Evolutionary conservation across 2,797 vertebrate genomes (phyloP).

Genomic region (Emydoidea blandingii): DNA sequence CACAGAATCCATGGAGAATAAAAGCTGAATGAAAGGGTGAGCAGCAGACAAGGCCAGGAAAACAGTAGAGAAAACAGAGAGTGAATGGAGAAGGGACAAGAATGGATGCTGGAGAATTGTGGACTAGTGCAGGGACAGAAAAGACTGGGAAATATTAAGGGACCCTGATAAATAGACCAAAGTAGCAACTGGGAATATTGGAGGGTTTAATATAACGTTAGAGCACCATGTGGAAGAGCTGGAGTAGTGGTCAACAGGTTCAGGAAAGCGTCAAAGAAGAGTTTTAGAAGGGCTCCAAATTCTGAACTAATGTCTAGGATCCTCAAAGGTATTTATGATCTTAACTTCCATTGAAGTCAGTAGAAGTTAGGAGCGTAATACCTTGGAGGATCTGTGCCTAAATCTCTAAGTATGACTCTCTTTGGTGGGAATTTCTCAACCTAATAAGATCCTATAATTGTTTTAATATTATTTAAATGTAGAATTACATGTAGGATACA

Average conservation of each 20-base stretch:
- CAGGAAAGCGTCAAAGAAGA: accelerated
- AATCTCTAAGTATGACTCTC: neutral
- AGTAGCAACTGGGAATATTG: neutral
- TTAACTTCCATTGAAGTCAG: neutral
- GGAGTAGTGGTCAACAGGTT: neutral
- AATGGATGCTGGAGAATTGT: neutral
- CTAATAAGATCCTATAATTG: neutral
- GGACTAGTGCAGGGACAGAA: neutral
- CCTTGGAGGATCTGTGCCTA: neutral
- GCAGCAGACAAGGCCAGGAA: neutral
- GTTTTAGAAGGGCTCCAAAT: neutral
- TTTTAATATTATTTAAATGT: neutral
- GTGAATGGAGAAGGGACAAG: neutral
- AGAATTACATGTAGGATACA: neutral
- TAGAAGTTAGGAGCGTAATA: neutral
- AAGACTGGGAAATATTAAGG: neutral
- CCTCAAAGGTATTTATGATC: neutral
- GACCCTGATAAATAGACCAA: neutral
- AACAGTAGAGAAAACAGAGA: neutral
- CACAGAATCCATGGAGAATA: neutral
- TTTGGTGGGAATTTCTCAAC: neutral
- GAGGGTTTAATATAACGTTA: neutral
- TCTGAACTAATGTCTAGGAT: neutral
- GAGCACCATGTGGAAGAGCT: accelerated
- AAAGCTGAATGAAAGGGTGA: neutral